Evolutionary conservation across 2,797 vertebrate species (phyloP).

Genomic region (Glyptemys insculpta): DNA sequence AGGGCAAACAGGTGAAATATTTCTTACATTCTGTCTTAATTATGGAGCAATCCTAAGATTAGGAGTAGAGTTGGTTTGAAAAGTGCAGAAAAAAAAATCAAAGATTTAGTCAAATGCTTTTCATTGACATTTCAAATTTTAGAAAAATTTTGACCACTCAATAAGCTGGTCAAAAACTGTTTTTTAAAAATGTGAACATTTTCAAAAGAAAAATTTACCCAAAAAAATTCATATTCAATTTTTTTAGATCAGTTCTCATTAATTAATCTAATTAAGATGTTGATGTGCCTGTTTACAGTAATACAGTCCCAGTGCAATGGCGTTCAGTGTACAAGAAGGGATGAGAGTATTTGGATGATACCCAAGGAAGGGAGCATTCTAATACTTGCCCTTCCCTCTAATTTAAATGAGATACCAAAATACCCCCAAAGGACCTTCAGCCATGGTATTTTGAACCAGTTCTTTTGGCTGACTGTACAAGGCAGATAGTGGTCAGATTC

Average conservation of each 20-base stretch:
- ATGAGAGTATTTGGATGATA: background rate
- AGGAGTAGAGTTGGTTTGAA: background rate
- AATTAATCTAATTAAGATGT: background rate
- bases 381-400: background rate
- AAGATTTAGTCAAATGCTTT: background rate
- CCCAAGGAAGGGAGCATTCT: background rate
- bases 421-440: background rate
- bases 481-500: background rate
- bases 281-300: background rate
- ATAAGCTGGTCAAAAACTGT: background rate
- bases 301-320: background rate
- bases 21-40: background rate
- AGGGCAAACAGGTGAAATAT: constrained; percentile 85
- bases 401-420: background rate
- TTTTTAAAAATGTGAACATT: background rate
- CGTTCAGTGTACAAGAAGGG: background rate
- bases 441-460: background rate
- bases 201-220: background rate
- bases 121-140: background rate
- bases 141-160: background rate
- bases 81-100: background rate
- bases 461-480: accelerated
- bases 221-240: background rate
- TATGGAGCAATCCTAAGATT: background rate
- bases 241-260: background rate